Conservation (phyloP, 2,888 invertebrate species). For the Troilus luridus region DNA sequence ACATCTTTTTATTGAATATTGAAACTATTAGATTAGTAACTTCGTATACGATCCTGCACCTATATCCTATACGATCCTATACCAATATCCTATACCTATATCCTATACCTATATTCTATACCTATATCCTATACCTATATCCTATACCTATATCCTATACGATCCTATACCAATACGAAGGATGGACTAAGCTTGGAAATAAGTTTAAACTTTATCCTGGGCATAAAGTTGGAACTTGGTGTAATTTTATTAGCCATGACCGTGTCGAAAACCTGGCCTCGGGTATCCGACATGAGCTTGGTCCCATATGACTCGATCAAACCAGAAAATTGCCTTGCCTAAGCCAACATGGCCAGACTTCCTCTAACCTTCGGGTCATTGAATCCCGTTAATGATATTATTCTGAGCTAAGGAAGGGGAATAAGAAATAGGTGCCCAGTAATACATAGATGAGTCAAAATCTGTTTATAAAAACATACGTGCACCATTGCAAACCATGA, state of each 20-base stretch:
- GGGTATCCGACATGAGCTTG: neutral
- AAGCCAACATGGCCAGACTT: neutral
- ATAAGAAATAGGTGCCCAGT: neutral
- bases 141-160: no score
- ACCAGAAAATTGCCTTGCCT: neutral
- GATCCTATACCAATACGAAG: no score
- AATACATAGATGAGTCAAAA: neutral
- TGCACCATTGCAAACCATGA: no score
- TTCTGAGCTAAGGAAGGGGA: neutral
- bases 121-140: no score
- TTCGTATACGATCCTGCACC: no score
- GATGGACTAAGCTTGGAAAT: neutral
- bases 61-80: no score
- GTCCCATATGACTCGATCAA: neutral
- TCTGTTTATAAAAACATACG: no score
- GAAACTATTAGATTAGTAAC: no score
- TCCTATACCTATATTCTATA: no score
- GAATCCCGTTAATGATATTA: neutral
- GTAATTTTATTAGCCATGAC: neutral
- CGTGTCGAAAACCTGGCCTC: neutral
- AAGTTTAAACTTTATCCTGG: neutral
- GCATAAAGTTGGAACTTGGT: neutral
- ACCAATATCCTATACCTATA: no score
- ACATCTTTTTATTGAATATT: no score
- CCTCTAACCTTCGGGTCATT: neutral